Base-by-base conservation (phyloP, 2,888 invertebrate genomes). In the Tridacna crocea region DNA sequence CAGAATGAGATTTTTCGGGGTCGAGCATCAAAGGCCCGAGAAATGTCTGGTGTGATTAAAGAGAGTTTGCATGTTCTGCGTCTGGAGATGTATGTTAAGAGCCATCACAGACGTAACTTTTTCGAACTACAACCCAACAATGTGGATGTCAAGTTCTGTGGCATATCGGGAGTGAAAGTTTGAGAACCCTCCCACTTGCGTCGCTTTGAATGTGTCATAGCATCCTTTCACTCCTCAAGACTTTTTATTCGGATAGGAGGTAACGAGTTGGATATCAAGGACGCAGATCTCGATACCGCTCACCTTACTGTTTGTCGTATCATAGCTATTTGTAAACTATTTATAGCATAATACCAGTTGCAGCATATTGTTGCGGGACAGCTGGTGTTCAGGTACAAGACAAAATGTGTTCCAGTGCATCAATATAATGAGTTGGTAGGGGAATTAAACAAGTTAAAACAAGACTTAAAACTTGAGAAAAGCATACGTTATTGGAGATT, bases 201-300 rank as follows among this genome's bases (percentile, higher is more conserved):
- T n/a, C 19, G 22, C 22, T 68, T 68, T 19, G 68, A 68, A 47
- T 11, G 24, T 46, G 47, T 47, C 10, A 27, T 68, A 27, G n/a
- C 46, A 22, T 15, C 36, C 15, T 68, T 47, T 22, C 36, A 68
- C 15, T 47, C 68, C 26, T 26, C 68, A 68, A 17, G 48, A n/a
- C 13, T 68, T 17, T 17, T 68, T 27, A 46, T 68, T 68, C 68
- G 47, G 47, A 68, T 68, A 24, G 68, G 68, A 46, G 68, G 68
- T n/a, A 68, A 68, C 22, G 68, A 68, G 17, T 47, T 68, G 10
- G 68, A 68, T 68, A n/a, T n/a, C 24, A 46, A 19, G 10, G 68
- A 48, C 47, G 19, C 26, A 15, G 47, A 68, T 22, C 11, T 46
- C 26, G 47, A 47, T 17, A 15, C 17, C n/a, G 27, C 26, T 11